A percentile compares a stretch with the other conserved stretches of the same genome.
Conservation (phyloP, 2,113 vertebrate species). For the Morone chrysops region DNA sequence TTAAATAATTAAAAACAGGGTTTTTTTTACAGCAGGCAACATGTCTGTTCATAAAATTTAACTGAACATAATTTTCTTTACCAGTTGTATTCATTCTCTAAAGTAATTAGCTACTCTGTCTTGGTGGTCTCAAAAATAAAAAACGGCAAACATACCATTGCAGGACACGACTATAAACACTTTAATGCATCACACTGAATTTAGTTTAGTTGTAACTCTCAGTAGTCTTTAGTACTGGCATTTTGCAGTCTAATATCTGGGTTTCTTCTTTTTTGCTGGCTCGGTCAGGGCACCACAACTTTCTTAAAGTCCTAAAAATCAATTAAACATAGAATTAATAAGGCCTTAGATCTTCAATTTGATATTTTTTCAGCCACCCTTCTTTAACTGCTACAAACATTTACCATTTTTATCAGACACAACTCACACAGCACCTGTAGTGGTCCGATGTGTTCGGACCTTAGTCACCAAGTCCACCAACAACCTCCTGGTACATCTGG, state of each 20-base stretch:
- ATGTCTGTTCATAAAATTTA: background rate
- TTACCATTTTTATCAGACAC: conserved; percentile 65
- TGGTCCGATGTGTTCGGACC: conserved; percentile 86
- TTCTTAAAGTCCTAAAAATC: background rate
- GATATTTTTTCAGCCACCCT: background rate
- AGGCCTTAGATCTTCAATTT: background rate
- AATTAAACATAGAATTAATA: background rate
- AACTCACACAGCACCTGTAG: conserved; percentile 70
- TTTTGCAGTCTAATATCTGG: background rate
- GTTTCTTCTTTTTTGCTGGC: no score
- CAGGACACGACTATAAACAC: background rate
- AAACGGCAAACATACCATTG: no score
- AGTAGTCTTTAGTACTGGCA: background rate
- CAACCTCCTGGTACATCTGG: conserved; percentile 85
- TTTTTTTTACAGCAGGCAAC: background rate
- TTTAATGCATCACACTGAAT: background rate
- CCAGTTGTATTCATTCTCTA: background rate
- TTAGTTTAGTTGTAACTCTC: background rate
- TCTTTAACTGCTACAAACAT: background rate
- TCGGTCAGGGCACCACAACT: no score
- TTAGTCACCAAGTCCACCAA: conserved; percentile 85
- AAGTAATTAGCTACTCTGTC: background rate
- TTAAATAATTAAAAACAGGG: background rate
- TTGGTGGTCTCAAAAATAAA: background rate
- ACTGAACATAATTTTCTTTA: background rate